Base-by-base conservation (phyloP, 53 echinoderm and acorn worm species). In the Henricia sp. region DNA sequence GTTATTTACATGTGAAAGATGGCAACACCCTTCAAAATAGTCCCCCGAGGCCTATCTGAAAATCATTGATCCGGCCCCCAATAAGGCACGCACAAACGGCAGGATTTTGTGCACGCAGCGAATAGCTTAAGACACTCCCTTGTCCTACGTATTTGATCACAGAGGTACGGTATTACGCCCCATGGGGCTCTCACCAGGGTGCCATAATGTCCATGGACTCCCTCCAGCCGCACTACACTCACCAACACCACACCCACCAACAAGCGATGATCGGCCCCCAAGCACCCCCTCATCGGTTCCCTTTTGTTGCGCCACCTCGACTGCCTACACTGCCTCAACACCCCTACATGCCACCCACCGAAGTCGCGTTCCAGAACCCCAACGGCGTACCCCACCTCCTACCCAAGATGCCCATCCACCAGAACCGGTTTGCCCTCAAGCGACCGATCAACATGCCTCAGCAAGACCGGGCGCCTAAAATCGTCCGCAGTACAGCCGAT, bases 391-490 rank as follows among this genome's bases (percentile, higher is more conserved):
- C 72, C 40, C 84, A 42, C 67, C 84, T 43, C 77, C 84, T 51
- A 48, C 80, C 80, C 10, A 80, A 80, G 80, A 80, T 80, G 80
- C 80, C 80, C 34, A 62, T 80, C 33, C 71, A 42, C 21, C 76
- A 68, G 41, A 77, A 84, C 44, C 91, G 89, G 88, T 91, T 84
- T 74, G 82, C 93, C 0, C 91, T 91, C 26, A 96, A 96, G 76
- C 93, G 96, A 26, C 84, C 93, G 23, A 96, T 96, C 69, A 95
- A 89, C 89, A 93, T 93, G 93, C 91, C 93, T 9, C 57, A 89
- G 25, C 84, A 89, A 50, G 96, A 96, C 25, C 86, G 96, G 26
- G 93, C 93, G 3, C 89, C 91, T n/a, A 96, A 96, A 85, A 87
- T 93, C 26, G 87, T 96, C 48, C 93, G 96, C 16, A 93, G 93